Evolutionary conservation across 2,113 vertebrate species (phyloP), one percentile per base, ranked within the genome.

Genomic region (Rhabdomys dilectus): DNA sequence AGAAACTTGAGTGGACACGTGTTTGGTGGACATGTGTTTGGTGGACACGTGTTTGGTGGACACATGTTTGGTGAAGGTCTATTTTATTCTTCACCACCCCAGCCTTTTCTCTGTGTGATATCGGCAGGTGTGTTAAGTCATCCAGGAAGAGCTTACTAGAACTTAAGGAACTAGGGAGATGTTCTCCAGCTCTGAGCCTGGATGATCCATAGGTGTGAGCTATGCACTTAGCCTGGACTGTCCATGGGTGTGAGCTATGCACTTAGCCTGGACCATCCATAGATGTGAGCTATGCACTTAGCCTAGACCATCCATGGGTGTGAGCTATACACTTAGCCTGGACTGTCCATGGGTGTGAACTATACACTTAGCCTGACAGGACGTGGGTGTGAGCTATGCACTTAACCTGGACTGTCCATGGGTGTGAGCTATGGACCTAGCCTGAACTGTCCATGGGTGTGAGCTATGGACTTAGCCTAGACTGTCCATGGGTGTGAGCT

Each of bases 61-160:
- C 3, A 0, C 3, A 39, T 24, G 10, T 3, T 51, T 31, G 36
- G n/a, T 39, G 56, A 36, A 45, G 3, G 15, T 45, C 36, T 3
- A 0, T 51, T 24, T 1, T 2, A 4, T 82, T 26, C 0, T 0
- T 11, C 8, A 0, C 8, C 0, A 1, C 5, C 1, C 1, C 0
- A 3, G 2, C 7, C 1, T 51, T 7, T 21, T 60, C 24, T 51
- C 11, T 34, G 13, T 4, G 7, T 72, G 88, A 48, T 31, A 16
- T 0, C 19, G 5, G 36, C 5, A 17, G 1, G 51, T 0, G 4
- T 0, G 3, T 17, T 16, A 75, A 2, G 2, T 31, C 7, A 11
- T 26, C 39, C 60, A 77, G n/a, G 16, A 26, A 77, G 80, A 21
- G 0, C 1, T 3, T 39, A 19, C 0, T 31, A 0, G 24, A n/a